Percentiles rank a stretch among this genome's conserved stretches.
These are phyloP conservation scores for Macrosoma leucophasiata DNA, from an alignment of 2,888 invertebrate genomes.

Conservation along the genomic window DNA sequence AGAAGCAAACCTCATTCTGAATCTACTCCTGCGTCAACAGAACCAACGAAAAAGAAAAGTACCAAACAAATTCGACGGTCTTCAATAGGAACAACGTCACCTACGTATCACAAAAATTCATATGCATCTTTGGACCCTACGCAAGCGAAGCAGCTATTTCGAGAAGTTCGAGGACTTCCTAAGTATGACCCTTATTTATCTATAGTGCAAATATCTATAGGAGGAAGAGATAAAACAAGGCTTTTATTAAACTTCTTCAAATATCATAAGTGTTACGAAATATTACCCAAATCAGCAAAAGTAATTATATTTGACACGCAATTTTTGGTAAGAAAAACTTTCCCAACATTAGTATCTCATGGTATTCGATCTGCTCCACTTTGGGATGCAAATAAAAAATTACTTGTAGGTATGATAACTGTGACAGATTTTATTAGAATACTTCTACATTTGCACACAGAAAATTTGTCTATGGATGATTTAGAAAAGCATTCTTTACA, in stretches of 20 bases:
- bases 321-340: conserved; percentile 65
- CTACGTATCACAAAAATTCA: conserved; percentile 69
- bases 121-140: conserved; percentile 64
- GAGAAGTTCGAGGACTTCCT: conserved; percentile 66
- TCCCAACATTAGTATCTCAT: conserved; percentile 66
- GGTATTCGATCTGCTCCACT: conserved; percentile 68
- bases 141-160: conserved; percentile 66
- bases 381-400: conserved; percentile 64
- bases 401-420: conserved; percentile 67
- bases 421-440: conserved; percentile 69
- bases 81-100: conserved; percentile 66
- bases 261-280: conserved; percentile 70
- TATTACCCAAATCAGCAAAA: conserved; percentile 68
- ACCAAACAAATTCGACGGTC: conserved; percentile 55
- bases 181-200: conserved; percentile 70
- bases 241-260: conserved; percentile 67
- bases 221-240: conserved; percentile 66
- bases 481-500: conserved; percentile 65
- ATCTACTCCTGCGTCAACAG: conserved; percentile 40
- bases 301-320: conserved; percentile 70
- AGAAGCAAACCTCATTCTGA: conserved; percentile 58
- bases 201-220: conserved; percentile 68
- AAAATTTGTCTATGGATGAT: conserved; percentile 61
- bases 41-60: conserved; percentile 56
- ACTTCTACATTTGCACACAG: conserved; percentile 55